Percentiles rank a stretch among this genome's conserved stretches.
These are phyloP conservation scores for Rhea americana DNA, from an alignment of 2,113 vertebrate genomes.

Conservation along the genomic window DNA sequence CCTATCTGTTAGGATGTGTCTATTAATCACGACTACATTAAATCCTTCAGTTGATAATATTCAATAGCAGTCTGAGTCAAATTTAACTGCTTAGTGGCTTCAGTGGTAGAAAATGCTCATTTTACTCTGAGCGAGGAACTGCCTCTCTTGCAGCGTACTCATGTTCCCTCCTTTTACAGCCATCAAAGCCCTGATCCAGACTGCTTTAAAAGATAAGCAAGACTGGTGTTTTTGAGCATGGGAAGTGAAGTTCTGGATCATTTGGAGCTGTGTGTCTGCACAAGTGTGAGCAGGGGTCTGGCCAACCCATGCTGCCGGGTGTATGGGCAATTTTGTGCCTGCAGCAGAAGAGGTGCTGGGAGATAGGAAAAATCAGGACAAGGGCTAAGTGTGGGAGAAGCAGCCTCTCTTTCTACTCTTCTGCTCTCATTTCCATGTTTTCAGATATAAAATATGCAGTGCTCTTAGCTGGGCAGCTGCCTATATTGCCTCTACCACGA, in stretches of 20 bases:
- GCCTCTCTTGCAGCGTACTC: background rate
- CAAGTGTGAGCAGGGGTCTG: background rate
- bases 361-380: background rate
- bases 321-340: background rate
- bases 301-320: too few relatives aligned
- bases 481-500: background rate
- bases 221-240: background rate
- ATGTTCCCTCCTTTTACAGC: background rate
- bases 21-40: background rate
- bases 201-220: background rate
- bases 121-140: conserved; percentile 1
- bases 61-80: background rate
- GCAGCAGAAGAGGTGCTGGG: background rate
- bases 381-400: background rate
- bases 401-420: background rate
- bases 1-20: background rate
- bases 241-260: background rate
- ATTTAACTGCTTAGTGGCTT: background rate
- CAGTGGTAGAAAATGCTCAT: background rate
- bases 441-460: background rate
- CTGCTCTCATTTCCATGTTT: background rate
- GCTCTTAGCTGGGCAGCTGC: background rate
- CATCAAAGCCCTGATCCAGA: background rate
- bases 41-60: conserved; percentile 4
- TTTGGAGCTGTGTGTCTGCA: background rate